phyloP scores from a whole-genome alignment of 2,113 vertebrate species.

The Zonotrichia leucophrys region DNA sequence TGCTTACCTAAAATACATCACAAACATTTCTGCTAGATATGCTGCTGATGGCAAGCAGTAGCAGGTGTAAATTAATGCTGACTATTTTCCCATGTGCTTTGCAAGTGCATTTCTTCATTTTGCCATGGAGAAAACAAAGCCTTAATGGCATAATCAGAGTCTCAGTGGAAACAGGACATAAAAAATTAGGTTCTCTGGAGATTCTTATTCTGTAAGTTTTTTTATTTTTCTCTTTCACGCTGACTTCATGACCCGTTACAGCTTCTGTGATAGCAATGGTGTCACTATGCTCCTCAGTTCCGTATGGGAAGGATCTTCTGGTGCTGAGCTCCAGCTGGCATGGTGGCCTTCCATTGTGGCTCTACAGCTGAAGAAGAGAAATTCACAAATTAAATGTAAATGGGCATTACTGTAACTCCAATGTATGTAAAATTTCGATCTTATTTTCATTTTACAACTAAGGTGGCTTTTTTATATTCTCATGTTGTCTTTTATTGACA shows the following conservation, averaged over 20 bases:
- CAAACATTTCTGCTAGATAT: not conserved
- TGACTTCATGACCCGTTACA: not conserved
- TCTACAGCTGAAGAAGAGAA: not conserved
- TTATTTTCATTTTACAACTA: not conserved
- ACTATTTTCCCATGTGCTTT: not conserved
- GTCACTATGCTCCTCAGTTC: not conserved
- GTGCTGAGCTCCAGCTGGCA: not conserved
- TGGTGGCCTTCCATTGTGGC: not conserved
- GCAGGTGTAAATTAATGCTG: not conserved
- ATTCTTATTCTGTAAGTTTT: not conserved
- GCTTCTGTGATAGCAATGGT: not conserved
- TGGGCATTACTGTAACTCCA: not conserved
- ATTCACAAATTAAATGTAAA: not conserved
- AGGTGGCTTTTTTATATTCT: not conserved
- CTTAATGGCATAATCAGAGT: not conserved
- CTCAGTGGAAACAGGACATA: not conserved
- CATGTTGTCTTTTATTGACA: not conserved
- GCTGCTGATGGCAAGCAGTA: not conserved
- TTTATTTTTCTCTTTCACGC: not conserved
- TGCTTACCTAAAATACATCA: not conserved
- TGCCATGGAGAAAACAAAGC: not conserved
- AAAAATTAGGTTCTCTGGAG: not conserved
- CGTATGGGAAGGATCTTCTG: not conserved
- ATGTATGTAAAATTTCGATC: not conserved
- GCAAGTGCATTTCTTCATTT: not conserved